A percentile compares a stretch with the other conserved stretches of the same genome.
Conservation (phyloP, 2,888 invertebrate genomes). For the Amiota minor region DNA sequence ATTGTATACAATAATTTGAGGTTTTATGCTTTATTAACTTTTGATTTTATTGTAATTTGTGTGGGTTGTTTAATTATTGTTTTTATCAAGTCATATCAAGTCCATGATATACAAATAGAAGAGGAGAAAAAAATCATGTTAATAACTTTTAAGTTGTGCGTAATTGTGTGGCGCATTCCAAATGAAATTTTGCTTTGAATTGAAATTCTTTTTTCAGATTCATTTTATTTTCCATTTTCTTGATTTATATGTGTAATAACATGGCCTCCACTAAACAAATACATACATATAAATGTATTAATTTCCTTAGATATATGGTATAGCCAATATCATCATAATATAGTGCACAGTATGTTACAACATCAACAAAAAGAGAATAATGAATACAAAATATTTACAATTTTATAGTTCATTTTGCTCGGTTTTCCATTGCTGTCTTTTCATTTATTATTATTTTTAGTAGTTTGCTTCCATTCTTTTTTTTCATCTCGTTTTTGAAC, state of each 20-base stretch:
- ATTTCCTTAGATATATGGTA: neutral
- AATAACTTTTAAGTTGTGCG: slow-evolving; percentile 61
- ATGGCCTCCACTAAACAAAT: neutral
- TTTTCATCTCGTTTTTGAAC: neutral
- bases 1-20: neutral
- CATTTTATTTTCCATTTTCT: too few relatives aligned
- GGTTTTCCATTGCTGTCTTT: neutral
- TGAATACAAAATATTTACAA: slow-evolving; percentile 40
- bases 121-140: slow-evolving; percentile 42
- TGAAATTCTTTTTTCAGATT: too few relatives aligned
- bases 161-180: slow-evolving; percentile 48
- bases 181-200: neutral
- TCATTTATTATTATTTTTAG: neutral
- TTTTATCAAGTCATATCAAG: neutral
- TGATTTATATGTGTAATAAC: too few relatives aligned
- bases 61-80: neutral
- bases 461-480: neutral
- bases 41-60: neutral
- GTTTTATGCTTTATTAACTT: neutral
- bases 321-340: slow-evolving; percentile 35
- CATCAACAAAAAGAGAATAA: too few relatives aligned
- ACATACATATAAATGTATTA: slow-evolving; percentile 10
- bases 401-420: slow-evolving; percentile 30
- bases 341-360: slow-evolving; percentile 42
- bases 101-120: too few relatives aligned